Evolutionary conservation across 2,888 invertebrate genomes (phyloP).

Genomic region (Andrena haemorrhoa): DNA sequence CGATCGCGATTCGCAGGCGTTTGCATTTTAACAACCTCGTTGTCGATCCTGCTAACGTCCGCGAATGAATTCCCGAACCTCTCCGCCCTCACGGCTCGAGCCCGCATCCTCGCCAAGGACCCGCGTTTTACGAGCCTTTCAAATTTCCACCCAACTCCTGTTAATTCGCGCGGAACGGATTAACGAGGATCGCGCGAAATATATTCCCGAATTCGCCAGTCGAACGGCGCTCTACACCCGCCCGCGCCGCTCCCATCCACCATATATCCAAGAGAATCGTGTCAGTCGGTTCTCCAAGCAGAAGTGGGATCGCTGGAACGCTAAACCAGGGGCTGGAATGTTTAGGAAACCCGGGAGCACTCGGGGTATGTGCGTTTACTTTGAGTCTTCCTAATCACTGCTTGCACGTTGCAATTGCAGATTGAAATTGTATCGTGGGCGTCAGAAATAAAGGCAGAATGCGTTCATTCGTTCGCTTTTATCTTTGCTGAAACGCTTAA

Average conservation of each 20-base stretch:
- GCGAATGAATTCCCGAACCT: slow-evolving; percentile 24
- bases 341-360: too few relatives aligned
- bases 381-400: too few relatives aligned
- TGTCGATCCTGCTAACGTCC: slow-evolving; percentile 42
- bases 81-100: background rate
- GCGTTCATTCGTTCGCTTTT: background rate
- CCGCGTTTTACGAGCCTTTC: slow-evolving; percentile 8
- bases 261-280: background rate
- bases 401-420: too few relatives aligned
- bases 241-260: background rate
- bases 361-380: too few relatives aligned
- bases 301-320: too few relatives aligned
- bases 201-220: background rate
- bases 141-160: slow-evolving; percentile 9
- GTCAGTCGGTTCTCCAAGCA: too few relatives aligned
- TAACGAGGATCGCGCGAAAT: slow-evolving; percentile 8
- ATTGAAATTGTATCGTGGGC: background rate
- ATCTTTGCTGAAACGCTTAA: background rate
- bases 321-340: too few relatives aligned
- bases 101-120: background rate
- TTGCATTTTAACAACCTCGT: slow-evolving; percentile 64
- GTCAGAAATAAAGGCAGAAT: background rate
- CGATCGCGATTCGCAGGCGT: slow-evolving; percentile 50
- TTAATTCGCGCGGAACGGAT: background rate
- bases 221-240: background rate